Base-by-base conservation (phyloP, 2,113 vertebrate species). In the Hiodon tergisus region DNA sequence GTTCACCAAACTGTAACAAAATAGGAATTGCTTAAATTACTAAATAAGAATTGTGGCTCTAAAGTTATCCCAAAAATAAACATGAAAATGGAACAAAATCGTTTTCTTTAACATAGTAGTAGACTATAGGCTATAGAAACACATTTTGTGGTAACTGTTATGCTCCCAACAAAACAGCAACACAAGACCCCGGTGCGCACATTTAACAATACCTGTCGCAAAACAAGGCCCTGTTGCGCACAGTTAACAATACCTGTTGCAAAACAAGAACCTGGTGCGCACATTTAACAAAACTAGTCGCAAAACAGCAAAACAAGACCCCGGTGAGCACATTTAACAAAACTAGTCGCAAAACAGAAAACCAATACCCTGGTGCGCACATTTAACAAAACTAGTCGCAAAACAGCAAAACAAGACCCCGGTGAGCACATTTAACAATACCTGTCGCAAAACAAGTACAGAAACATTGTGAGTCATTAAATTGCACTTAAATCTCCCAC, bases 401-500 rank as follows among this genome's bases (percentile, higher is more conserved):
- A 31, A 31, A 66, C 52, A 65, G 58, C 58, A 69, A 69, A 63
- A 80, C 83, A 81, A 82, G 78, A 79, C 86, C 84, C 76, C 79
- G 80, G 83, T 77, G 80, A 83, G 75, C 79, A 84, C 78, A 31
- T 60, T 84, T 79, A 79, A 84, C 88, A 90, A 88, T 87, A 89
- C 89, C 85, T 84, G 83, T 88, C 86, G 84, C 86, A 84, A 87
- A 80, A 81, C 88, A 84, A 87, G 84, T 65, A 82, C 83, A 82
- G 88, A 90, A 90, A 86, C 85, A 88, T 84, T 86, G 80, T 82
- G 76, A 79, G 79, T 77, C 78, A 81, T 79, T 84, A 81, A 91
- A 91, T 89, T 90, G 89, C 89, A 90, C 90, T 91, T 83, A 78
- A 83, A 83, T 85, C 87, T 86, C 83, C 71, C 62, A 81, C 77